These are phyloP conservation scores for Leucoraja ocellata DNA, from an alignment of 2,797 vertebrate species.

Conservation along the genomic window DNA sequence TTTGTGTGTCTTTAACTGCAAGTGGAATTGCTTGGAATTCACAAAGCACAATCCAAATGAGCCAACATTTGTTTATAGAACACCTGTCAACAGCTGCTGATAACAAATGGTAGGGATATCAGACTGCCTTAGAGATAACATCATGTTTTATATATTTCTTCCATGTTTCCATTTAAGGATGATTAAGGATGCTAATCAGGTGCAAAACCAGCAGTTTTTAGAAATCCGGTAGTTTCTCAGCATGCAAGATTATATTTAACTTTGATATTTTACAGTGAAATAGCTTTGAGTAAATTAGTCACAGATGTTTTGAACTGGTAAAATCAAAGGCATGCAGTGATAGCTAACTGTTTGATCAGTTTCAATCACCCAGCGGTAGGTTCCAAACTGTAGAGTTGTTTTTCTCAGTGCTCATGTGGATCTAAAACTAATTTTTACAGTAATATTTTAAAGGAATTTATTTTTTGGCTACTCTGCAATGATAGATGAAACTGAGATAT, in stretches of 20 bases:
- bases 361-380: background rate
- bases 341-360: background rate
- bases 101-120: background rate
- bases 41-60: background rate
- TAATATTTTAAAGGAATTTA: background rate
- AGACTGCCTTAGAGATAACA: background rate
- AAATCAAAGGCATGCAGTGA: background rate
- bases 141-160: background rate
- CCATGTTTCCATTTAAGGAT: background rate
- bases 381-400: background rate
- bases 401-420: background rate
- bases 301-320: background rate
- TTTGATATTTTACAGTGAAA: background rate
- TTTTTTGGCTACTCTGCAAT: background rate
- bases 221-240: background rate
- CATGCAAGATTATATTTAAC: background rate
- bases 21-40: background rate
- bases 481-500: background rate
- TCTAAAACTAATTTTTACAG: background rate
- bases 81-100: slow-evolving; percentile 9
- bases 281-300: background rate
- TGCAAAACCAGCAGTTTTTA: background rate
- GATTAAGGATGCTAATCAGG: background rate
- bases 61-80: background rate
- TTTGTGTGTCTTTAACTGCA: background rate